A percentile compares a stretch with the other conserved stretches of the same genome.
Evolutionary conservation across 2,113 vertebrate species (phyloP).

Genomic region (Hiodon alosoides): DNA sequence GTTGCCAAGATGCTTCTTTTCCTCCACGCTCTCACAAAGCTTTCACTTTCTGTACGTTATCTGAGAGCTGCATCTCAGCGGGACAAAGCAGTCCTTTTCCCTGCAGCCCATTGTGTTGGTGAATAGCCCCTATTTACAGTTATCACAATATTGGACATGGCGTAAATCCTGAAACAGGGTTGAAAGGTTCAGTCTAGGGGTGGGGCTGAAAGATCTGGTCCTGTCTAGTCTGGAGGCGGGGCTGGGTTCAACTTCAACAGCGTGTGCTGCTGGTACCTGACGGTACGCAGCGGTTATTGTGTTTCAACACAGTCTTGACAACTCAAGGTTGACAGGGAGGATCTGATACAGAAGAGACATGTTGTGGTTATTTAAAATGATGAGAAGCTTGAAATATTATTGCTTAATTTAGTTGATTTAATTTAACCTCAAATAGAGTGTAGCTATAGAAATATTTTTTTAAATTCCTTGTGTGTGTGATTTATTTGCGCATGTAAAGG

Average conservation of each 20-base stretch:
- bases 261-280: too few relatives aligned
- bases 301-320: neutral
- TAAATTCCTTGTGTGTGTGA: too few relatives aligned
- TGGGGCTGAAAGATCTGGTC: neutral
- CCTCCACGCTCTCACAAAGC: constrained; percentile 22
- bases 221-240: neutral
- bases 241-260: neutral
- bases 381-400: too few relatives aligned
- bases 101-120: constrained; percentile 25
- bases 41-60: constrained; percentile 13
- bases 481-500: too few relatives aligned
- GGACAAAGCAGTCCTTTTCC: neutral
- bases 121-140: constrained; percentile 25
- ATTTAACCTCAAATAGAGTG: too few relatives aligned
- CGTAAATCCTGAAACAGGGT: constrained; percentile 25
- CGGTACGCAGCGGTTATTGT: neutral
- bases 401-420: too few relatives aligned
- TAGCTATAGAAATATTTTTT: too few relatives aligned
- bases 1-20: constrained; percentile 4
- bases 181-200: too few relatives aligned
- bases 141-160: constrained; percentile 22
- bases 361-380: too few relatives aligned
- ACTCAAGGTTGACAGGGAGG: too few relatives aligned
- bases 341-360: too few relatives aligned
- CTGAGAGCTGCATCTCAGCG: neutral